Percentiles rank a stretch among this genome's conserved stretches.
phyloP scores from a whole-genome alignment of 1,140 invertebrate species.

The Drosophila miranda region DNA sequence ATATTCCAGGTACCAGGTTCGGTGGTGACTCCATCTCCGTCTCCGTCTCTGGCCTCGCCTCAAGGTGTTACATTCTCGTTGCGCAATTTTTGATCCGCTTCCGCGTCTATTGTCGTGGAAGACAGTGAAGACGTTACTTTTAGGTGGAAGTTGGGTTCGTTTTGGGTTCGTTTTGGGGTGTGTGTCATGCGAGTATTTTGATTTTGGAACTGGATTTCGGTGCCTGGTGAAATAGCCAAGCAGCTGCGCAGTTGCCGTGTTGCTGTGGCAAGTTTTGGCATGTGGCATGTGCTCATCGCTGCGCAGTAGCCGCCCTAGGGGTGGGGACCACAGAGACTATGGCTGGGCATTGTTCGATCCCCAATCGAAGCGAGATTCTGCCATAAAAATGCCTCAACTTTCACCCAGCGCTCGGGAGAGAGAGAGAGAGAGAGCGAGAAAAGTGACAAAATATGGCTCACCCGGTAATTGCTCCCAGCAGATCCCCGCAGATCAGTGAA shows the following conservation, averaged over 20 bases:
- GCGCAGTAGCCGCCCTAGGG: conserved; percentile 36
- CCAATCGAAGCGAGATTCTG: conserved; percentile 42
- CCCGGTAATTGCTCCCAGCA: conserved; percentile 76
- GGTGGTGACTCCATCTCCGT: conserved; percentile 23
- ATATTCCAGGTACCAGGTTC: conserved; percentile 8
- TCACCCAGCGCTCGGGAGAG: conserved; percentile 46
- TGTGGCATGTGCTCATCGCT: conserved; percentile 56
- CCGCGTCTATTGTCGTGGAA: conserved; percentile 15
- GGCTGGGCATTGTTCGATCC: conserved; percentile 27
- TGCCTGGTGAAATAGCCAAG: conserved; percentile 48
- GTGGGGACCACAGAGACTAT: conserved; percentile 6
- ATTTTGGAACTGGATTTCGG: conserved; percentile 32
- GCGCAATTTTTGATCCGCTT: conserved; percentile 33
- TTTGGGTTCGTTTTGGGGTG: conserved; percentile 2
- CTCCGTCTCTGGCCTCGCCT: conserved; percentile 12
- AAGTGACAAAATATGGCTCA: conserved; percentile 78
- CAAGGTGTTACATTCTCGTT: conserved; percentile 60
- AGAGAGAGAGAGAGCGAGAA: conserved; percentile 19
- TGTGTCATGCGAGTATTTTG: conserved; percentile 19
- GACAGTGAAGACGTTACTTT: conserved; percentile 17
- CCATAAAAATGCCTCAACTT: conserved; percentile 75
- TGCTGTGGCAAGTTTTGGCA: conserved; percentile 53
- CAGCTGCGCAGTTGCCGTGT: conserved; percentile 65
- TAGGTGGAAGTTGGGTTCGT: not conserved
- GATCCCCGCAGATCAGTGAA: conserved; percentile 74